These are phyloP conservation scores for Tachina lurida DNA, from an alignment of 2,888 invertebrate genomes.

Conservation along the genomic window DNA sequence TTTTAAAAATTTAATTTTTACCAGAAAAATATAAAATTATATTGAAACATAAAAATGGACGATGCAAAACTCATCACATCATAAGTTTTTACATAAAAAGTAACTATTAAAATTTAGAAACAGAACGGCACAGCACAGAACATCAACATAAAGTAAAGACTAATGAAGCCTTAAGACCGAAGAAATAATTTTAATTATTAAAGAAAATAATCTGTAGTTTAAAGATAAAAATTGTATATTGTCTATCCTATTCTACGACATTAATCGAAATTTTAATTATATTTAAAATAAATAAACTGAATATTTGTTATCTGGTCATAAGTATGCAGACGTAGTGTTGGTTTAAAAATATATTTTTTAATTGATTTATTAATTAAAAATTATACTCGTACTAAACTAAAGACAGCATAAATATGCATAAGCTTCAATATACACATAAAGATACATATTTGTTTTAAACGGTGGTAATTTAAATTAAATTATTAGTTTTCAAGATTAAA, in stretches of 20 bases:
- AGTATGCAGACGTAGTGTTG: conserved; percentile 57
- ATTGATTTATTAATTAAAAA: conserved; percentile 68
- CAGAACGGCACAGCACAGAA: too few species aligned
- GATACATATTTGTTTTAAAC: not conserved
- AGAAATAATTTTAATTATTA: not conserved
- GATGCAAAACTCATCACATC: too few species aligned
- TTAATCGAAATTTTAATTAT: conserved; percentile 48
- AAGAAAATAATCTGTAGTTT: not conserved
- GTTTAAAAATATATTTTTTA: conserved; percentile 50
- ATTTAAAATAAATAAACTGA: not conserved
- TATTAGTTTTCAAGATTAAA: conserved; percentile 12
- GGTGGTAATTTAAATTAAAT: conserved; percentile 26
- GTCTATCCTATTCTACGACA: not conserved
- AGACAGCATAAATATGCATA: conserved; percentile 40
- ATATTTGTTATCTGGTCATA: not conserved
- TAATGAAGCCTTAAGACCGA: too few species aligned
- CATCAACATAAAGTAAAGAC: too few species aligned
- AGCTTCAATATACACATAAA: not conserved
- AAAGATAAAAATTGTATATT: not conserved
- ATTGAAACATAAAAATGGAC: too few species aligned
- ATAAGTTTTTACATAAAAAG: too few species aligned
- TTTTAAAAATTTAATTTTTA: too few species aligned
- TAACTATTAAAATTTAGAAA: too few species aligned
- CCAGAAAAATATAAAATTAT: too few species aligned
- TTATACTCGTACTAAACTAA: conserved; percentile 14